Evolutionary conservation across 2,113 vertebrate species (phyloP).

Genomic region (Pipa parva): DNA sequence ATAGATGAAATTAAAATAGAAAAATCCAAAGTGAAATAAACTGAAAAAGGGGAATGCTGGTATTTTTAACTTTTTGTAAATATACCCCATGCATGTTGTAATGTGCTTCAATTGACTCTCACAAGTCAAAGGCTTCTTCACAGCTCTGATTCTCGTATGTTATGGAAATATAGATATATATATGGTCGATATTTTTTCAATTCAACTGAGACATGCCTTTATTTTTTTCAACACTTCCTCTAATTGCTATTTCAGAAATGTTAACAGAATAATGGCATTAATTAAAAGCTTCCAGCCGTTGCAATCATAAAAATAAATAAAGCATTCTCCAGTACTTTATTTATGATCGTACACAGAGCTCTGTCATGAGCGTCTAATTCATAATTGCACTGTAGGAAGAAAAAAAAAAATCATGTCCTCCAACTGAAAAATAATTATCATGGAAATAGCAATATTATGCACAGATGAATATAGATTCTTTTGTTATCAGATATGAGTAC

Average conservation of each 20-base stretch:
- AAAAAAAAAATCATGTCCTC: constrained; percentile 4
- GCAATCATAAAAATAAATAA: constrained; percentile 20
- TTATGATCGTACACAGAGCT: constrained; percentile 17
- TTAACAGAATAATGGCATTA: constrained; percentile 25
- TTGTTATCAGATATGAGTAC: constrained; percentile 9
- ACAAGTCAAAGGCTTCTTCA: too few relatives aligned
- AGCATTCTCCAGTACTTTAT: constrained; percentile 18
- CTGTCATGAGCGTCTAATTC: constrained; percentile 14
- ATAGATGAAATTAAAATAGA: too few relatives aligned
- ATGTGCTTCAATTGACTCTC: too few relatives aligned
- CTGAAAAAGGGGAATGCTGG: too few relatives aligned
- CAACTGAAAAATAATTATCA: constrained; percentile 32
- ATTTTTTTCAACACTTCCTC: background rate
- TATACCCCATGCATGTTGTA: too few relatives aligned
- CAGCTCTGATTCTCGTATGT: too few relatives aligned
- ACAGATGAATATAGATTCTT: constrained; percentile 7
- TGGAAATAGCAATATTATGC: constrained; percentile 1
- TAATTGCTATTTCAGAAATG: constrained; percentile 14
- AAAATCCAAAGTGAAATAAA: too few relatives aligned
- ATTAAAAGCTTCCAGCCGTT: constrained; percentile 18
- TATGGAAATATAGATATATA: too few relatives aligned
- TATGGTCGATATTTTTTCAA: background rate
- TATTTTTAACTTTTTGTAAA: too few relatives aligned
- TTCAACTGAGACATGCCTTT: background rate
- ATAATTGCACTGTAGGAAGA: constrained; percentile 19